Evolutionary conservation across 2,113 vertebrate species (phyloP).

Genomic region (Strix aluco): DNA sequence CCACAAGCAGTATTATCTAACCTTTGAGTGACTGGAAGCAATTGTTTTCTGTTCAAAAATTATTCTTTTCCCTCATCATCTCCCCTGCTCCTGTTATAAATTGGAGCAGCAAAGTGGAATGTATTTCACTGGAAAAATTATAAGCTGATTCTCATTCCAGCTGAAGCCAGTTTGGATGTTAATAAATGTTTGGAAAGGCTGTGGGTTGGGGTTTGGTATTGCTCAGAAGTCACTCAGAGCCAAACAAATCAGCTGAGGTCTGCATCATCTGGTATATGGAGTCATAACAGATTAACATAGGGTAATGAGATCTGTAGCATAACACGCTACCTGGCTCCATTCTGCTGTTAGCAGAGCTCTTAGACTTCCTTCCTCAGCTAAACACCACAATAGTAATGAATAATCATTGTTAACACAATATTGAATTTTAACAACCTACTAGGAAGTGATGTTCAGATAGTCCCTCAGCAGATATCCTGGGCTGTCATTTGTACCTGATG

Average conservation of each 20-base stretch:
- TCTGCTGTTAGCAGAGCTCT: neutral
- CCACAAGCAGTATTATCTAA: neutral
- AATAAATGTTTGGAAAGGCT: conserved; percentile 23
- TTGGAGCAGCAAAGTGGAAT: neutral
- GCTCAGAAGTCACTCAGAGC: conserved; percentile 1
- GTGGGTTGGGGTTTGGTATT: neutral
- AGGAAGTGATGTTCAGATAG: neutral
- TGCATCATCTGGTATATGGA: conserved; percentile 17
- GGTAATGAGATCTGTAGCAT: conserved; percentile 11
- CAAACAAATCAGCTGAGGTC: conserved; percentile 8
- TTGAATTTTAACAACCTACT: neutral
- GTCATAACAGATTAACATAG: neutral
- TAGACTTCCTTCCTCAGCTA: neutral
- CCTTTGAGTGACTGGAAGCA: conserved; percentile 33
- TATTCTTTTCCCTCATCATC: neutral
- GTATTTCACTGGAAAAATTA: conserved; percentile 6
- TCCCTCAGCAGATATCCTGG: neutral
- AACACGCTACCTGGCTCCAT: neutral
- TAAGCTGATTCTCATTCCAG: neutral
- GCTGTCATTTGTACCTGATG: neutral
- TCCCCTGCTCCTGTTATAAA: neutral
- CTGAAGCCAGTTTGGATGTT: conserved; percentile 33
- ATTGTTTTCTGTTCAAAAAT: conserved; percentile 35
- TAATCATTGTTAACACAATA: neutral
- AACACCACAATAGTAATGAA: neutral